Base-by-base conservation (phyloP, 2,888 invertebrate genomes). In the Pammene fasciana region DNA sequence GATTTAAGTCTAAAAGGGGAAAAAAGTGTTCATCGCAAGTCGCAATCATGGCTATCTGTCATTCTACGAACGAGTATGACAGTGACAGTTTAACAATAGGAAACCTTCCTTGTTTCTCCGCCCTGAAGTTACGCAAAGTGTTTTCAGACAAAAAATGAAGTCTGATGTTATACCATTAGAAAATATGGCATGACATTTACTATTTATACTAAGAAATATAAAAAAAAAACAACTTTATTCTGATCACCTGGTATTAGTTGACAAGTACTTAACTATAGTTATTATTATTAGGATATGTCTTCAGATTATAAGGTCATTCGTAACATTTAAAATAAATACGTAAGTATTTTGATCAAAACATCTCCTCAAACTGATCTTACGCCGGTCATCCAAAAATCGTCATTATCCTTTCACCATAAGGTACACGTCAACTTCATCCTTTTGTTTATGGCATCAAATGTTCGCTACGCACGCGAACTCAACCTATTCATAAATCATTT, bases 31-130 rank as follows among this genome's bases (percentile, higher is more conserved):
- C 26, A 43, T 10, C n/a, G 9, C 48, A 14, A 48, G 16, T 14
- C 7, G 16, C 48, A 26, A 26, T 1, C 26, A 26, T 26, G 26
- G 4, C 26, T 48, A 48, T 50, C 50, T 13, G 36, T 38, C 13
- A 38, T 38, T 48, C 10, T 26, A 26, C 26, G 26, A 26, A 26
- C 0, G 11, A 11, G 10, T 34, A 9, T 38, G 48, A 60, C 60
- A 60, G 16, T 38, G 60, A 48, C 46, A 46, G 36, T 34, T 16
- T 34, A 61, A 61, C 61, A 61, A 61, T 61, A 48, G 48, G 5
- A 48, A 60, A 16, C 60, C 11, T 48, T 36, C 60, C 48, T n/a
- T 1, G 18, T 1, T 10, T 6, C 46, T 43, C 46, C 60, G 48
- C 60, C 48, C 48, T 36, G 11, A 16, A 48, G 34, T n/a, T 14